Base-by-base conservation (phyloP, 2,888 invertebrate species). In the Euzetes globulus region DNA sequence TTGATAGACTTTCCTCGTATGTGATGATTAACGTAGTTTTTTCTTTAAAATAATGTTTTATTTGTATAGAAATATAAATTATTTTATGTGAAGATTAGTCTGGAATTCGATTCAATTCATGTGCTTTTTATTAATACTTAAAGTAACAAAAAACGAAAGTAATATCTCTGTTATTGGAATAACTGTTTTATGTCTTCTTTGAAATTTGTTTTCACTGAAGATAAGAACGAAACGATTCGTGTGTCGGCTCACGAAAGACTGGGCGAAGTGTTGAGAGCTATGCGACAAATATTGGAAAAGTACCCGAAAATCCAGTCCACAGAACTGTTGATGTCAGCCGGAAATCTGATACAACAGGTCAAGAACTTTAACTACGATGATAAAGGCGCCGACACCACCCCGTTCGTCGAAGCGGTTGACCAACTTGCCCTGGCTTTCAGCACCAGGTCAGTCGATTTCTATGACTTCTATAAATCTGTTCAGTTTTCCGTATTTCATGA, bases 381-480 rank as follows among this genome's bases (percentile, higher is more conserved):
- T 77, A 81, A 81, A 74, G 79, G 80, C 17, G 79, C 79, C 6
- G 82, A 83, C 78, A 80, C 81, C 9, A 80, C 81, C 55, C 81
- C 81, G 72, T 82, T 85, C 76, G 82, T 82, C 78, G 84, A 84
- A 78, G 81, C 83, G 55, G 83, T 85, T 76, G 85, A 85, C 77
- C 83, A 84, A 75, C 80, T 85, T 72, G 84, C 85, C 3, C 79
- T 84, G 47, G 83, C 84, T 50, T 84, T 85, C 79, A 84, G 84
- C 77, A 83, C 83, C 80, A 83, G 84, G 84, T 84, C 79, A 79
- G 52, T 47, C 17, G 5, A 13, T 79, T 65, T 33, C 33, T 33
- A 33, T 33, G 5, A 33, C 33, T 33, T 33, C 7, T 6, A 6
- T 33, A 33, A 33, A 7, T 7, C 33, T 33, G 4, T 33, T 7